phyloP scores from a whole-genome alignment of 1,140 invertebrate species.

The Lanistes nyassanus region DNA sequence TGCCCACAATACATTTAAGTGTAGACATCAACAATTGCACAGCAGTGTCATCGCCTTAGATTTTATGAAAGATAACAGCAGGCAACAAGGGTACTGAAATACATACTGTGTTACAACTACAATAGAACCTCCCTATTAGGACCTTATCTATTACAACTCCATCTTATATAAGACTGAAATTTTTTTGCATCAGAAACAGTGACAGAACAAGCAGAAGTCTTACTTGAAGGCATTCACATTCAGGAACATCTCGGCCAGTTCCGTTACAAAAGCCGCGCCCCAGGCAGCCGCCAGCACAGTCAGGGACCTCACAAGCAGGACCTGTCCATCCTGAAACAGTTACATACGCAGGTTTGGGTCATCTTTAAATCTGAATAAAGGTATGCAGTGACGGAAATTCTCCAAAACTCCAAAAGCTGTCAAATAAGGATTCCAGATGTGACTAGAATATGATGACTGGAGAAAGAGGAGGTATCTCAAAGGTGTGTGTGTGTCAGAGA shows the following conservation, averaged over 20 bases:
- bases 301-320: conserved; percentile 39
- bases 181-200: background rate
- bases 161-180: background rate
- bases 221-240: conserved; percentile 33
- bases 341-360: background rate
- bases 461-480: too few relatives aligned
- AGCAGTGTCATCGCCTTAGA: too few relatives aligned
- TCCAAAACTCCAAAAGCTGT: background rate
- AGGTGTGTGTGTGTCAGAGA: too few relatives aligned
- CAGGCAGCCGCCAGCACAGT: conserved; percentile 31
- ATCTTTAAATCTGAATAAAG: too few relatives aligned
- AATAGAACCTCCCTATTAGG: background rate
- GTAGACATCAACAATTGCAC: too few relatives aligned
- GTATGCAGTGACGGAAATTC: too few relatives aligned
- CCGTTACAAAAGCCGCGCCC: conserved; percentile 42
- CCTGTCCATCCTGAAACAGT: conserved; percentile 37
- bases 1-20: too few relatives aligned
- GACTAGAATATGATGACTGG: background rate
- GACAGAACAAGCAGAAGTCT: conserved; percentile 20
- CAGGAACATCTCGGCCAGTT: conserved; percentile 30
- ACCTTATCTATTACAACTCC: background rate
- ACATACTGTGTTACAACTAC: background rate
- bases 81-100: too few relatives aligned
- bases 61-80: too few relatives aligned
- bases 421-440: background rate